Percentiles rank a stretch among this genome's conserved stretches.
Evolutionary conservation across 2,888 invertebrate genomes (phyloP).

Genomic region (Bimastos eiseni): DNA sequence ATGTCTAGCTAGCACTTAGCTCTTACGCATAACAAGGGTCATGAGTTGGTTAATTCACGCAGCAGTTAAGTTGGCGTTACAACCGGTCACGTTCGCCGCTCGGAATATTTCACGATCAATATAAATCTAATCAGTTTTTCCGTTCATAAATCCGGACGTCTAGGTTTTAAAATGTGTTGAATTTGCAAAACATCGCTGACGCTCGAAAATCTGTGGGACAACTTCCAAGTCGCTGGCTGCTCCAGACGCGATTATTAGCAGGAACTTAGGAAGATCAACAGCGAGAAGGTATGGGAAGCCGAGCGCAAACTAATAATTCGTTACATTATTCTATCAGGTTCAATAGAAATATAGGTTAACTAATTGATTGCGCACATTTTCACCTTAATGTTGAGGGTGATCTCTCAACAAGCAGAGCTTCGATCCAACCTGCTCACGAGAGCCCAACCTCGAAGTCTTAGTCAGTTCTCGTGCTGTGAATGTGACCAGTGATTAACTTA

Average conservation of each 20-base stretch:
- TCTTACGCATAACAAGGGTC: neutral
- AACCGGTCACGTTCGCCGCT: neutral
- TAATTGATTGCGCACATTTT: no score
- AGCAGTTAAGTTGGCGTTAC: neutral
- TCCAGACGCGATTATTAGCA: neutral
- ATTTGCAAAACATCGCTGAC: neutral
- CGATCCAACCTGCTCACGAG: no score
- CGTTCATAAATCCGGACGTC: neutral
- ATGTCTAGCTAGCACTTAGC: neutral
- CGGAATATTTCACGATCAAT: neutral
- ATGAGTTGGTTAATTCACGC: neutral
- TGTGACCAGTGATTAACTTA: no score
- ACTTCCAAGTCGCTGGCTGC: slow-evolving; percentile 7
- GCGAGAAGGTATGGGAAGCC: neutral
- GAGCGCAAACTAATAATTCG: neutral
- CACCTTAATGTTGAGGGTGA: no score
- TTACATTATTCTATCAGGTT: neutral
- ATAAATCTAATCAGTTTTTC: neutral
- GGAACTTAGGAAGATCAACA: no score
- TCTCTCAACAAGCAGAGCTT: no score
- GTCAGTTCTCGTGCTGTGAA: no score
- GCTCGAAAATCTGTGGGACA: neutral
- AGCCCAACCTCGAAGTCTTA: no score
- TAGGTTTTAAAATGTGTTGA: neutral
- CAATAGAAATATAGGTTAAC: no score